These are phyloP conservation scores for Centroberyx gerrardi DNA, from an alignment of 2,797 vertebrate species.

Conservation along the genomic window DNA sequence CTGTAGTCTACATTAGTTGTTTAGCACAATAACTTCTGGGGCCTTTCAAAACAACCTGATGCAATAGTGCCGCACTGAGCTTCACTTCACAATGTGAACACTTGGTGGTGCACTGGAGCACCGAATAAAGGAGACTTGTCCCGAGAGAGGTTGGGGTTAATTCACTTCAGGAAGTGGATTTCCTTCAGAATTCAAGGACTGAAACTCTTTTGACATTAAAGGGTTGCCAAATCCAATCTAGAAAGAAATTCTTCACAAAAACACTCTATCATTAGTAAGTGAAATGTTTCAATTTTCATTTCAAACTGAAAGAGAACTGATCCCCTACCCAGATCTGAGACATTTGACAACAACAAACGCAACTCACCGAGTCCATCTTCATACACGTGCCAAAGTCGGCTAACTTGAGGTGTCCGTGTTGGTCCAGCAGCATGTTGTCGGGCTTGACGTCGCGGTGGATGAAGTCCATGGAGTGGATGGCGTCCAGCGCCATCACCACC, in stretches of 20 bases:
- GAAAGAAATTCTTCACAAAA: too few species aligned
- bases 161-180: not conserved
- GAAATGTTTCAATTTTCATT: too few species aligned
- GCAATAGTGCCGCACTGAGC: not conserved
- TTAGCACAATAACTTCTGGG: slow-evolving; percentile 38
- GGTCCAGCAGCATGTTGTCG: slow-evolving; percentile 98
- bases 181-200: too few species aligned
- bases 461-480: slow-evolving; percentile 97
- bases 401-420: slow-evolving; percentile 94
- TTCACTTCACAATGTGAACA: slow-evolving; percentile 63
- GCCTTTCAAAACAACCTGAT: slow-evolving; percentile 57
- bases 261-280: too few species aligned
- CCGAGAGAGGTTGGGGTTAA: not conserved
- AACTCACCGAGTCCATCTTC: slow-evolving; percentile 96
- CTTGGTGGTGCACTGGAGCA: slow-evolving; percentile 67
- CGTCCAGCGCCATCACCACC: slow-evolving; percentile 95
- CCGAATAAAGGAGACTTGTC: not conserved
- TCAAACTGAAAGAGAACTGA: too few species aligned
- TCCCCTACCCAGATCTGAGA: not conserved
- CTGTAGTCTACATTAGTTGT: slow-evolving; percentile 18
- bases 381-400: slow-evolving; percentile 99
- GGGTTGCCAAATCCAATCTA: too few species aligned
- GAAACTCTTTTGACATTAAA: too few species aligned
- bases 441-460: slow-evolving; percentile 98
- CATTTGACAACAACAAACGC: not conserved